A percentile compares a stretch with the other conserved stretches of the same genome.
Conservation (phyloP, 2,888 invertebrate species). For the Chloromyia formosa region DNA sequence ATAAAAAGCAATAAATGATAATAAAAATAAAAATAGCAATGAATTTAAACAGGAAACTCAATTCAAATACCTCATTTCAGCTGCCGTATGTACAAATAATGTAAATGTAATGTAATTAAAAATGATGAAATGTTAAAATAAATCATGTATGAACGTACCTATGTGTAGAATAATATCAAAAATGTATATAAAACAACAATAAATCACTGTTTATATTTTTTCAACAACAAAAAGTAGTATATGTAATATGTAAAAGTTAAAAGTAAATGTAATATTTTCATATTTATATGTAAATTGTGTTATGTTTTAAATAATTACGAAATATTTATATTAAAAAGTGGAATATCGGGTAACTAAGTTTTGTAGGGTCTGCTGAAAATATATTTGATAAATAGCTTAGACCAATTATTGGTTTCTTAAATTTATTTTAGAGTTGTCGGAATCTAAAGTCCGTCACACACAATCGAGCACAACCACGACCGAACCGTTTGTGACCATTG, state of each 20-base stretch:
- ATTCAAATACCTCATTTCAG: constrained; percentile 26
- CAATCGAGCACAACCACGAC: too few relatives aligned
- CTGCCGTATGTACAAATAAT: constrained; percentile 14
- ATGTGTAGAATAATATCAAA: constrained; percentile 1
- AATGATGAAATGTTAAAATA: neutral
- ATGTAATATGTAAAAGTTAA: neutral
- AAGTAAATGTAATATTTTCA: neutral
- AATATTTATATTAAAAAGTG: too few relatives aligned
- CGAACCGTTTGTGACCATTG: too few relatives aligned
- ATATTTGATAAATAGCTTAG: too few relatives aligned
- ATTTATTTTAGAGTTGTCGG: too few relatives aligned
- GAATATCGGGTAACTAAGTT: too few relatives aligned
- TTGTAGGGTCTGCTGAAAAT: too few relatives aligned
- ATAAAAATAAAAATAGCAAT: constrained; percentile 4
- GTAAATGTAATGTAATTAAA: constrained; percentile 11
- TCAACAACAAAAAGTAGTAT: neutral
- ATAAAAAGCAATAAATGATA: constrained; percentile 13
- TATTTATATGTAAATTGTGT: neutral
- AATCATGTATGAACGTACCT: neutral
- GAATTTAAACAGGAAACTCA: neutral
- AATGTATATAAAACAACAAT: neutral
- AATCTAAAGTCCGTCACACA: too few relatives aligned
- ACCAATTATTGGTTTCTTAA: too few relatives aligned
- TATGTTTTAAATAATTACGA: neutral
- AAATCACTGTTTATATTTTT: constrained; percentile 25